Base-by-base conservation (phyloP, 2,888 invertebrate genomes). In the Acleris sparsana region DNA sequence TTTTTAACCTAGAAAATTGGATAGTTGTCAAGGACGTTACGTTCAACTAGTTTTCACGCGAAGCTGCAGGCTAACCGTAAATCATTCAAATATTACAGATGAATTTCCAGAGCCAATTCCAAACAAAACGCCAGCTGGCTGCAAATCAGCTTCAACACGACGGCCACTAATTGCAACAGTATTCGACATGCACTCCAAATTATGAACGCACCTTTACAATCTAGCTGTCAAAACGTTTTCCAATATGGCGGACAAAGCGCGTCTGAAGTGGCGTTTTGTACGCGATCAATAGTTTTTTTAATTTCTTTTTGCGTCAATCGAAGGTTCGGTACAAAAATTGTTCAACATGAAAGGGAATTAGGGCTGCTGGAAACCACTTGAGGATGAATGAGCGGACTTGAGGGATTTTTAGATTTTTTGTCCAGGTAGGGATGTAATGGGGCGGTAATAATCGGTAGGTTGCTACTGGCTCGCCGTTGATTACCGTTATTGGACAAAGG, bases 231-330 rank as follows among this genome's bases (percentile, higher is more conserved):
- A 88, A 88, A 86, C 86, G 86, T 83, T 87, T 89, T 88, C 85
- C 88, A 90, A 88, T 80, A 91, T 89, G 88, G 86, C 88, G 82
- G 83, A 88, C 90, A 89, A 90, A 86, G 86, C 69, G 82, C 69
- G 82, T 83, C 85, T 92, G 84, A 86, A 92, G 91, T 89, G 88
- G 85, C 80, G 75, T 85, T 85, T 88, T 90, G 88, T 89, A 82
- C 80, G 70, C 85, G 83, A 86, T 89, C 89, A 90, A 92, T 92
- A 89, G 89, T 89, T 89, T 88, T 76, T 80, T 84, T 86, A 83
- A 81, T 84, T 86, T 81, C 56, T 82, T 86, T 78, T 88, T 87
- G 80, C 83, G 77, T 82, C 88, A 86, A 88, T 88, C 85, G 84
- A 85, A 88, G 86, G 87, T 83, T 83, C 79, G 77, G 75, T 46